Percentiles rank a stretch among this genome's conserved stretches.
Evolutionary conservation across 2,113 vertebrate species (phyloP).

Genomic region (Apteryx owenii): DNA sequence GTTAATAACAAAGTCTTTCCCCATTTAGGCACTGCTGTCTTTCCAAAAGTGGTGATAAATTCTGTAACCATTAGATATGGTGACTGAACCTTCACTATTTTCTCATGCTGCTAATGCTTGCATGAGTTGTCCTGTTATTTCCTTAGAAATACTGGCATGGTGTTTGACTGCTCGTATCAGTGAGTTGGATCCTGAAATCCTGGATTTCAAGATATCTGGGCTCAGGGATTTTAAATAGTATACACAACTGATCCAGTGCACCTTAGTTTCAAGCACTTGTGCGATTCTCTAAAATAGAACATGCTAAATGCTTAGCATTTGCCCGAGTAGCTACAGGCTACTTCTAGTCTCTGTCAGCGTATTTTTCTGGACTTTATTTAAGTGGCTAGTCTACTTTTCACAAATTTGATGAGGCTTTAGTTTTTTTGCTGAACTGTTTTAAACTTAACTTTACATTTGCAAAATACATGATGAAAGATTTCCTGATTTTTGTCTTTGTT

Average conservation of each 20-base stretch:
- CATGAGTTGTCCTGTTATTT: neutral
- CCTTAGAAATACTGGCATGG: neutral
- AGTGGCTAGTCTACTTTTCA: neutral
- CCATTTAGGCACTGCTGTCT: neutral
- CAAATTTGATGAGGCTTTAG: neutral
- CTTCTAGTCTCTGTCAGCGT: neutral
- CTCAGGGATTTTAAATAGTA: too few relatives aligned
- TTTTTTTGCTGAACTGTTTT: neutral
- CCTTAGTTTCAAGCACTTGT: neutral
- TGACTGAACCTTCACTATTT: neutral
- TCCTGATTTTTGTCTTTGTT: neutral
- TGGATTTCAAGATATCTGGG: neutral
- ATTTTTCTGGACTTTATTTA: neutral
- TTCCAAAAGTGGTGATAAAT: neutral
- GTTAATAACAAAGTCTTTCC: neutral
- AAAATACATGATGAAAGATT: neutral
- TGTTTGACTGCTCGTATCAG: rapidly evolving
- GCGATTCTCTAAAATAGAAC: neutral
- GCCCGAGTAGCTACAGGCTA: neutral
- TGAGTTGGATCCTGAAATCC: neutral
- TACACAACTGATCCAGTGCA: neutral
- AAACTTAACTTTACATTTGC: neutral
- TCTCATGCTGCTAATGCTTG: neutral
- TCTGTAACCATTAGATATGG: neutral
- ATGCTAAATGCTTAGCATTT: neutral